These are phyloP conservation scores for Alectoris magna DNA, from an alignment of 2,797 vertebrate genomes.

Conservation along the genomic window DNA sequence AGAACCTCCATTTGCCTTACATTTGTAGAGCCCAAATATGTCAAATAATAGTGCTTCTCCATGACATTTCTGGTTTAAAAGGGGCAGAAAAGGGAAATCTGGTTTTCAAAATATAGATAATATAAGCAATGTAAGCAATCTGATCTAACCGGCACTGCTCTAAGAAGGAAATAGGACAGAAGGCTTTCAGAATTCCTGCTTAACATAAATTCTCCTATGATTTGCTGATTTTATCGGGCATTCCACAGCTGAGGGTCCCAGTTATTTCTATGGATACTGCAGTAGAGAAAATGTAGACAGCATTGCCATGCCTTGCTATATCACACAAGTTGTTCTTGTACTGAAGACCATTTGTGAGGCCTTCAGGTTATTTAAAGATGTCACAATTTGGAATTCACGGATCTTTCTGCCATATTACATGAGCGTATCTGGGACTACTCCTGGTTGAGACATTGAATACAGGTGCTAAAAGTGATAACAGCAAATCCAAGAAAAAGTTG, in stretches of 20 bases:
- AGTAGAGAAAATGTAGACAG: not conserved
- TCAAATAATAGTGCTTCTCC: not conserved
- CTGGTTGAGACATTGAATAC: not conserved
- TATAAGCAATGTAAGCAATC: not conserved
- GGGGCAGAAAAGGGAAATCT: not conserved
- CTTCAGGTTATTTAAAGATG: not conserved
- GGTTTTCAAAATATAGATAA: not conserved
- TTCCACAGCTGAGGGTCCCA: no score
- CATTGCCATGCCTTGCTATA: not conserved
- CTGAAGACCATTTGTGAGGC: not conserved
- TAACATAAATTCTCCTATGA: not conserved
- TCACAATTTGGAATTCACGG: not conserved
- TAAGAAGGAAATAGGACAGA: not conserved
- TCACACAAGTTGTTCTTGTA: not conserved
- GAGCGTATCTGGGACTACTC: not conserved
- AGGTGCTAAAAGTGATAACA: not conserved
- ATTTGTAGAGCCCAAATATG: not conserved
- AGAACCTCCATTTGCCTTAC: not conserved
- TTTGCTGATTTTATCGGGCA: not conserved
- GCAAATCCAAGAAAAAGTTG: conserved; percentile 29
- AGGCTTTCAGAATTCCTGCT: not conserved
- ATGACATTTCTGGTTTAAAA: not conserved
- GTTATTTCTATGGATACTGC: not conserved
- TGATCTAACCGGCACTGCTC: no score
- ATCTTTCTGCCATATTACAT: not conserved